A percentile compares a stretch with the other conserved stretches of the same genome.
phyloP scores from a whole-genome alignment of 2,797 vertebrate species.

The Rhynchonycteris naso region DNA sequence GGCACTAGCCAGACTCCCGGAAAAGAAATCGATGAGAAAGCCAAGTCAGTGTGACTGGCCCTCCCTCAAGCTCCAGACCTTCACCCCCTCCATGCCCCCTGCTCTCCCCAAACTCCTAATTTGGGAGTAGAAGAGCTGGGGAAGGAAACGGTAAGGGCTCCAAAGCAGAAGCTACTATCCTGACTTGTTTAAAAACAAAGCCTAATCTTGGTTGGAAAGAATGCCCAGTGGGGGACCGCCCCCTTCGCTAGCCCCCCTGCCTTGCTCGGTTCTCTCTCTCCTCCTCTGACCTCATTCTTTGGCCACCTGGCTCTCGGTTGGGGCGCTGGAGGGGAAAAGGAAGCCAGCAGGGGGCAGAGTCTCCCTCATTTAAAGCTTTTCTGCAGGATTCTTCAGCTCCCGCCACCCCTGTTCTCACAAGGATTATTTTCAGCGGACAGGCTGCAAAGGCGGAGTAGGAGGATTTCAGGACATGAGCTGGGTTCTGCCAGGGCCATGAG shows the following conservation, averaged over 20 bases:
- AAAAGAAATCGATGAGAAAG: conserved; percentile 50
- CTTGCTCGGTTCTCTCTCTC: neutral
- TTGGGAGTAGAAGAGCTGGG: neutral
- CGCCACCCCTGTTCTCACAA: neutral
- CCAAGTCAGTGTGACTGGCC: conserved; percentile 11
- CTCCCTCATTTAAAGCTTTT: neutral
- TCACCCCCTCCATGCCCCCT: neutral
- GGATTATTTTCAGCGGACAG: conserved; percentile 68
- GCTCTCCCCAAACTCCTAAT: conserved; percentile 28
- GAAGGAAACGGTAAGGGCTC: neutral
- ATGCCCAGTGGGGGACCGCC: neutral
- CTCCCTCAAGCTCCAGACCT: conserved; percentile 10
- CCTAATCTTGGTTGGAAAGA: neutral
- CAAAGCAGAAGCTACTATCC: neutral
- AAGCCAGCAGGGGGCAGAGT: conserved; percentile 70
- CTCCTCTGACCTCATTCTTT: neutral
- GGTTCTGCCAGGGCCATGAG: conserved; percentile 31
- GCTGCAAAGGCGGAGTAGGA: conserved; percentile 68
- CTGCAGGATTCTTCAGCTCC: neutral
- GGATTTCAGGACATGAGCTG: conserved; percentile 59
- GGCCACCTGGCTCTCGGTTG: neutral
- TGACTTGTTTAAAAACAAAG: neutral
- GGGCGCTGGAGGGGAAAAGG: neutral
- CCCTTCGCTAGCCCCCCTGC: neutral
- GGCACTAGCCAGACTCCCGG: neutral